Base-by-base conservation (phyloP, 2,797 vertebrate species). In the Sardinella longiceps region DNA sequence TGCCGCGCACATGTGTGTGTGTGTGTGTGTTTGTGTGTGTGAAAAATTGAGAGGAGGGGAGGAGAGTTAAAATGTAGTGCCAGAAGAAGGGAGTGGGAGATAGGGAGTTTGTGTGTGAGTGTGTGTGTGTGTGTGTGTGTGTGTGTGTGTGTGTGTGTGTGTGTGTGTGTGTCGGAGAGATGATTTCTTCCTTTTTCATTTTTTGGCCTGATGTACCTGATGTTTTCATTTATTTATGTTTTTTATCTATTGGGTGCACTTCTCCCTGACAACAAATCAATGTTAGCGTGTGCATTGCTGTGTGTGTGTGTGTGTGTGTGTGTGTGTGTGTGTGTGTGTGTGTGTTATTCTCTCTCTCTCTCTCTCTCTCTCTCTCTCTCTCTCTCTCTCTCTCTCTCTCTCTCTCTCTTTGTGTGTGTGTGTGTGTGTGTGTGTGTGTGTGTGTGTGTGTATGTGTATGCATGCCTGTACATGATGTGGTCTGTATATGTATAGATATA, bases 181-280 rank as follows among this genome's bases (percentile, higher is more conserved):
- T 74, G 66, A 74, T 37, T 74, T 74, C 66, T 74, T 63, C 66
- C 66, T 74, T 74, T 74, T 74, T 20, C 5, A 37, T 74, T 74
- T 74, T 74, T 74, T 20, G 30, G 28, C 63, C 30, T 50, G 48
- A 48, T 48, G 46, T 7, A 48, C 46, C 28, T 66, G 63, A 74
- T 33, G 66, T 18, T 74, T 74, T 74, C 66, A 74, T 74, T 74
- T 74, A 74, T 74, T 74, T 74, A 74, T 74, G 66, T 39, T 74
- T 74, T 74, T 74, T 74, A 74, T 74, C 66, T 74, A 20, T 74
- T 37, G 66, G 30, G 66, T 74, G 66, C 66, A 74, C 66, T 74
- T 74, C 66, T 74, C 33, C 66, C 30, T 74, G 66, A 74, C 66
- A 74, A 74, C 66, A 74, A 74, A 74, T 74, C 66, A 74, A 74